Percentiles rank a stretch among this genome's conserved stretches.
Evolutionary conservation across 2,113 vertebrate genomes (phyloP).

Genomic region (Sporophila hypoxantha): DNA sequence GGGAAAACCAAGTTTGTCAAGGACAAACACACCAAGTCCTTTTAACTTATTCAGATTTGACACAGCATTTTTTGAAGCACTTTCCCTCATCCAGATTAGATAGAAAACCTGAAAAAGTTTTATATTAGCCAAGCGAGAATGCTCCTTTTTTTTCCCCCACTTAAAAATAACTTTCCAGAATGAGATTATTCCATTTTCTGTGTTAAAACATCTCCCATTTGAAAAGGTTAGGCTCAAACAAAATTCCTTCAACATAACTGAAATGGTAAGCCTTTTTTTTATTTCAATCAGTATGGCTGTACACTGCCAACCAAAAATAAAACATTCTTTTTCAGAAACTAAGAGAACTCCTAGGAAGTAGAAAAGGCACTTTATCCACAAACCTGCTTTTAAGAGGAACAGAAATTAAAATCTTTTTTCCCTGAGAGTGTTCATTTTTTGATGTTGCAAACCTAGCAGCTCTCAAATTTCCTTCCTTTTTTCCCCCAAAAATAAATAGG

Average conservation of each 20-base stretch:
- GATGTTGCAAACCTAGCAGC: neutral
- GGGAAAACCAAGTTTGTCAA: neutral
- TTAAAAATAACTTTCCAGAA: neutral
- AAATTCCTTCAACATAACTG: neutral
- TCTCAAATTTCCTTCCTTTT: neutral
- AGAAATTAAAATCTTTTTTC: neutral
- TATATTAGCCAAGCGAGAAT: neutral
- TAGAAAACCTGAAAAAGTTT: neutral
- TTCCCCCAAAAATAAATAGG: neutral
- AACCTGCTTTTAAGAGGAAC: neutral
- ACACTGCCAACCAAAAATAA: neutral
- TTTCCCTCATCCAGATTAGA: neutral
- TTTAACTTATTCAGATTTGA: neutral
- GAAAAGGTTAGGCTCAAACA: neutral
- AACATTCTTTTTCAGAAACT: neutral
- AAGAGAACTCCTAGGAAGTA: neutral
- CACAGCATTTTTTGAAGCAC: neutral
- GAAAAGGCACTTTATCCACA: neutral
- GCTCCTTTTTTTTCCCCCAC: neutral
- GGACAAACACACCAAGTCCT: neutral
- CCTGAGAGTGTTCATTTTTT: neutral
- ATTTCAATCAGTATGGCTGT: neutral
- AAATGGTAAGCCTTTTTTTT: neutral
- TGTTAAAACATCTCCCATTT: neutral
- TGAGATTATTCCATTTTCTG: neutral